Conservation (phyloP, 2,797 vertebrate genomes). For the Lagocephalus sceleratus region DNA sequence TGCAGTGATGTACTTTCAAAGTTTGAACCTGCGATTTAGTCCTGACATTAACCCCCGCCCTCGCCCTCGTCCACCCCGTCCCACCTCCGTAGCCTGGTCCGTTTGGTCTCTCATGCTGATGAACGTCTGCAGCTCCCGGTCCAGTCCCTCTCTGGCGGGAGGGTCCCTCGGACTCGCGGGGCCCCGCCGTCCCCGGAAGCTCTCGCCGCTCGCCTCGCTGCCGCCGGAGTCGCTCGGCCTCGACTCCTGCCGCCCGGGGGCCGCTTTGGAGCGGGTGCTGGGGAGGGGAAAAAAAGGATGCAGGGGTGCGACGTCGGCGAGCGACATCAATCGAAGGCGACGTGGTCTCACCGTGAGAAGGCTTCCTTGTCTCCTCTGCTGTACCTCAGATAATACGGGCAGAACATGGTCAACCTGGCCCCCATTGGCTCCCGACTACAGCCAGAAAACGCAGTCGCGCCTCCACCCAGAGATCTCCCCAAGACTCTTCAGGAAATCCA, state of each 20-base stretch:
- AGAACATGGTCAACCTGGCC: conserved; percentile 71
- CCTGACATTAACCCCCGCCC: too few species aligned
- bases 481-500: neutral
- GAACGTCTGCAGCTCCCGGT: conserved; percentile 83
- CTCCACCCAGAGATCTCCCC: neutral
- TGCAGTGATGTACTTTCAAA: too few species aligned
- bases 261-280: conserved; percentile 18
- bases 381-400: conserved; percentile 54
- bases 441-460: neutral
- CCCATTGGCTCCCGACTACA: conserved; percentile 63
- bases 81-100: conserved; percentile 88
- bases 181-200: conserved; percentile 4
- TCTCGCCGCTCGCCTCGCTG: conserved; percentile 66
- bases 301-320: neutral
- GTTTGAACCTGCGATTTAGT: too few species aligned
- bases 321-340: neutral
- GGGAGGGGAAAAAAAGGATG: neutral
- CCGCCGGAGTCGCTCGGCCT: conserved; percentile 45
- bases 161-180: conserved; percentile 19
- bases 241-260: conserved; percentile 17
- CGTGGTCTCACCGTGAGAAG: conserved; percentile 69
- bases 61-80: conserved; percentile 6
- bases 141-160: conserved; percentile 76
- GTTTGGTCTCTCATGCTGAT: conserved; percentile 85
- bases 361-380: conserved; percentile 72